Evolutionary conservation across 2,888 invertebrate genomes (phyloP), one percentile per base, ranked within the genome.

Genomic region (Diarsia brunnea): DNA sequence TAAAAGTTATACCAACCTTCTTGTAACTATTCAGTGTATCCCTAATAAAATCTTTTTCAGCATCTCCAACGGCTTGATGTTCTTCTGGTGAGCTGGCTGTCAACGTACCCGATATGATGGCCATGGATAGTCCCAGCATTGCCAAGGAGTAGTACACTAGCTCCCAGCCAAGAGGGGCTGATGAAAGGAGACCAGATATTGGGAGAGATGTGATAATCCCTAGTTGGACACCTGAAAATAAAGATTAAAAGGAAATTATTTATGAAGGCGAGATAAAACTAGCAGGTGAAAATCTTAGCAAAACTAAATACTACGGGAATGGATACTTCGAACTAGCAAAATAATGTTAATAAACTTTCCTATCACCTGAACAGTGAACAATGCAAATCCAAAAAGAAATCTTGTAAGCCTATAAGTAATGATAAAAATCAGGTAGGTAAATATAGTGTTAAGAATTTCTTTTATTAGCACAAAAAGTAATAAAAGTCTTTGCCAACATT

Each of bases 51-150:
- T 95, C 95, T 49, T 93, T 94, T 81, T 96, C 96, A 0, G 85
- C 88, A 61, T 96, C 95, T 0, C 95, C 94, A 0, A 95, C 88
- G 0, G 96, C 96, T 27, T 91, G 94, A 58, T 96, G 96, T 4
- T 89, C 76, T 0, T 87, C 91, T 0, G 96, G 96, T 0, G 92
- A 85, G 69, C 92, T 92, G 0, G 95, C 93, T 0, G 96, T 96
- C 10, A 96, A 89, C 1, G 94, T 86, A 0, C 87, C 90, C 84
- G 94, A 93, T 14, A 95, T 81, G 0, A 91, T 90, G 0, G 94
- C 93, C 91, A 93, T 92, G 0, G 95, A 92, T 0, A 95, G 74
- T 0, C 91, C 87, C 72, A 94, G 81, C 92, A 95, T 95, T 0
- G 94, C 94, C 72, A 94, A 84, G 0, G 93, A 85, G 81, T 95